A percentile compares a stretch with the other conserved stretches of the same genome.
phyloP scores from a whole-genome alignment of 2,113 vertebrate genomes.

The Pituophis catenifer region DNA sequence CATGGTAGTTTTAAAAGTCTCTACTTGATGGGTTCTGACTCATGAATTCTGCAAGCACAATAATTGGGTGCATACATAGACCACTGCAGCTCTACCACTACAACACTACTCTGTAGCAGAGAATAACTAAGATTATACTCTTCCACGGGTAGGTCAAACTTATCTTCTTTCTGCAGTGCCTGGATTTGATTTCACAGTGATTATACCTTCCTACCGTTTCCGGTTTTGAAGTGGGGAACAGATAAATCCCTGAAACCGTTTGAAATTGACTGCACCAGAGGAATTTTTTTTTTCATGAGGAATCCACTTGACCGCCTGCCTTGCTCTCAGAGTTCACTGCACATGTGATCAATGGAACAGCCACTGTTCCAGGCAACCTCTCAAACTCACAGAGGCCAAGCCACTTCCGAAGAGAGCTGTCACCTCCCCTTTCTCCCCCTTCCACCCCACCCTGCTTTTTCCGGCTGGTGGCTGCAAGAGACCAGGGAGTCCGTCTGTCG shows the following conservation, averaged over 20 bases:
- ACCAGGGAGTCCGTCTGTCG: slow-evolving; percentile 42
- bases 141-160: background rate
- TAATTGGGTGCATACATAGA: background rate
- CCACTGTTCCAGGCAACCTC: background rate
- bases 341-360: background rate
- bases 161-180: background rate
- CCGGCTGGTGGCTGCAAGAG: slow-evolving; percentile 31
- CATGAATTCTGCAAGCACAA: background rate
- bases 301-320: rapidly evolving
- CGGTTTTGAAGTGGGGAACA: background rate
- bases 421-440: slow-evolving; percentile 16
- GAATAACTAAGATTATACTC: background rate
- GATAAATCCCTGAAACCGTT: background rate
- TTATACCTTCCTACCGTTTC: background rate
- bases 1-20: background rate
- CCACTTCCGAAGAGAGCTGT: slow-evolving; percentile 51
- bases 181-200: background rate
- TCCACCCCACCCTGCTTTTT: slow-evolving; percentile 37
- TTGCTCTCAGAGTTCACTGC: background rate
- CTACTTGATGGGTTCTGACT: background rate
- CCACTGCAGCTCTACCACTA: background rate
- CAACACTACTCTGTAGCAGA: background rate
- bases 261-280: background rate
- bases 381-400: background rate
- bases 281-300: background rate